Conservation (phyloP, 2,113 vertebrate species). For the Labeo rohita region DNA sequence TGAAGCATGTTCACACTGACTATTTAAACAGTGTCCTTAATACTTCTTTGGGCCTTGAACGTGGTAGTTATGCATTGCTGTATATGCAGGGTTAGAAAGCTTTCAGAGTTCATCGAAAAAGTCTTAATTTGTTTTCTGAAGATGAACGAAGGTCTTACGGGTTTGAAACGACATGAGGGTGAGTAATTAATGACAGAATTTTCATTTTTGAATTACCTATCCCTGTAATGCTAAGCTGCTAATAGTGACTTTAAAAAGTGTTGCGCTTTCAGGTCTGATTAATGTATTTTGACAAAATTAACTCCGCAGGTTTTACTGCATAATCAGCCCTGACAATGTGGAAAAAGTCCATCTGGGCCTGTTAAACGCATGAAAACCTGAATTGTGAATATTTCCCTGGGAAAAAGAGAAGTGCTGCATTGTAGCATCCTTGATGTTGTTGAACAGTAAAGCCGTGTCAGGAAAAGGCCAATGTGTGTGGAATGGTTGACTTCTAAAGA, state of each 20-base stretch:
- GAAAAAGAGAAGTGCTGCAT: neutral
- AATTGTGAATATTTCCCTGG: neutral
- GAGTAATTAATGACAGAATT: no score
- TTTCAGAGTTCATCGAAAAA: no score
- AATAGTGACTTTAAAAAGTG: neutral
- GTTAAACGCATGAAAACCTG: neutral
- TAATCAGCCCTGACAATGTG: neutral
- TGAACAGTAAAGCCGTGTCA: neutral
- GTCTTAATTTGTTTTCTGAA: no score
- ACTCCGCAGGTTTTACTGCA: neutral
- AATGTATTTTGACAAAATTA: neutral
- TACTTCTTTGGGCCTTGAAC: no score
- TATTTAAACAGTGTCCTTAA: no score
- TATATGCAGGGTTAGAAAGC: no score
- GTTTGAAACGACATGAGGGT: no score
- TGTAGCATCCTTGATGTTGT: neutral
- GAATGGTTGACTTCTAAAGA: constrained; percentile 21
- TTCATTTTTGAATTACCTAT: no score
- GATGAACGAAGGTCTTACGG: no score
- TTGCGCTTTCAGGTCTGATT: neutral
- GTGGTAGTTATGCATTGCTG: no score
- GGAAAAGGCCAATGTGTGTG: constrained; percentile 3
- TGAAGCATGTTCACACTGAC: no score
- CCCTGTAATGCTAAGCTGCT: no score
- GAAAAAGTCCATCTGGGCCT: neutral